Evolutionary conservation across 2,113 vertebrate species (phyloP).

Genomic region (Pogona vitticeps): DNA sequence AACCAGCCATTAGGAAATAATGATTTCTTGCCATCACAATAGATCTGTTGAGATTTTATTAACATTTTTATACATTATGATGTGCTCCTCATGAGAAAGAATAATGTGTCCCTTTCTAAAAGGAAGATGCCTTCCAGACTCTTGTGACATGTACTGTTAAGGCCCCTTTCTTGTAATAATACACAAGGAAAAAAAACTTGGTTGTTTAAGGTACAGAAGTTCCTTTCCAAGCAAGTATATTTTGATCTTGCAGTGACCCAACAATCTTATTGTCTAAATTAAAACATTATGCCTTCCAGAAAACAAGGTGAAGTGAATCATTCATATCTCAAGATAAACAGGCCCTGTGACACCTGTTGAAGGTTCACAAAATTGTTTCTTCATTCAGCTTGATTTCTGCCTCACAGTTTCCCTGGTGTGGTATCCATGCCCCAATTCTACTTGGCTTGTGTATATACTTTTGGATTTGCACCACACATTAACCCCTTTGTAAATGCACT

Average conservation of each 20-base stretch:
- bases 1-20: background rate
- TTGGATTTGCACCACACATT: conserved; percentile 26
- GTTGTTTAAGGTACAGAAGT: background rate
- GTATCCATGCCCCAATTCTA: background rate
- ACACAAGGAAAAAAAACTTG: too few species aligned
- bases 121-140: background rate
- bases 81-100: background rate
- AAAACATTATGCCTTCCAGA: background rate
- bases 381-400: background rate
- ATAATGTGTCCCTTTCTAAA: background rate
- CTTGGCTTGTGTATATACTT: background rate
- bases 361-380: background rate
- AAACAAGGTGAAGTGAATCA: background rate
- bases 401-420: background rate
- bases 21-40: background rate
- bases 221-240: background rate
- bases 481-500: background rate
- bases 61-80: background rate
- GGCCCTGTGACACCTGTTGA: background rate
- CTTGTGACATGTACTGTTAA: background rate
- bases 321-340: background rate
- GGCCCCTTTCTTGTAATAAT: background rate
- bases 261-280: background rate
- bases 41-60: background rate
- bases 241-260: background rate